Base-by-base conservation (phyloP, 2,797 vertebrate species). In the Cheirogaleus major region DNA sequence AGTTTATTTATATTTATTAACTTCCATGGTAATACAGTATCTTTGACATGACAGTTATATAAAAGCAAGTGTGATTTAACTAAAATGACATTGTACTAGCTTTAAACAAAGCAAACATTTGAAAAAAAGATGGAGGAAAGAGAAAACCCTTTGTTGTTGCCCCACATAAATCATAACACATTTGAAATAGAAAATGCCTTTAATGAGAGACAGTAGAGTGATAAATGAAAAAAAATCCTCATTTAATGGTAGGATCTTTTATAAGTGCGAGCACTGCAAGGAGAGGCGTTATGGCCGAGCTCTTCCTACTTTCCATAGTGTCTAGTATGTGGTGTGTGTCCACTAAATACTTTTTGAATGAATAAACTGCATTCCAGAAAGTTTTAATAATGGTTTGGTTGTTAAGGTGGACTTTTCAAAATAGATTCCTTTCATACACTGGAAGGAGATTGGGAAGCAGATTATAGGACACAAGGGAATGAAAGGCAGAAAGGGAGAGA, bases 61-160 rank as follows among this genome's bases (percentile, higher is more conserved):
- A 70, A 91, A 85, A 59, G 32, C 45, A 80, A 85, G 79, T 43
- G 11, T 75, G 50, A 83, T 93, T 97, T 75, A 95, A 91, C n/a
- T 78, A 57, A 84, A 89, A 43, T 83, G 83, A 65, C 32, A 93
- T 32, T 79, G n/a, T 0, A 75, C 12, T 89, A 70, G 30, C 57
- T 97, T 92, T 91, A 82, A 96, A 93, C 88, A 93, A 92, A 95
- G 20, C 11, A 91, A 91, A 91, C 22, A 61, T 23, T 81, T 92
- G 73, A 92, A n/a, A 79, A 79, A 96, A 94, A 92, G 82, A 82
- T 22, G n/a, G 50, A 92, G 23, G 93, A 87, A 81, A 72, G 25
- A 63, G 38, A 95, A 83, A 96, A 45, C 17, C 22, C 23, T 43
- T 11, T 91, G 87, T 81, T 91, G 20, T 80, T 88, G 57, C 55